A percentile compares a stretch with the other conserved stretches of the same genome.
phyloP scores from a whole-genome alignment of 2,888 invertebrate genomes.

The Mesorhabditis spiculigera region DNA sequence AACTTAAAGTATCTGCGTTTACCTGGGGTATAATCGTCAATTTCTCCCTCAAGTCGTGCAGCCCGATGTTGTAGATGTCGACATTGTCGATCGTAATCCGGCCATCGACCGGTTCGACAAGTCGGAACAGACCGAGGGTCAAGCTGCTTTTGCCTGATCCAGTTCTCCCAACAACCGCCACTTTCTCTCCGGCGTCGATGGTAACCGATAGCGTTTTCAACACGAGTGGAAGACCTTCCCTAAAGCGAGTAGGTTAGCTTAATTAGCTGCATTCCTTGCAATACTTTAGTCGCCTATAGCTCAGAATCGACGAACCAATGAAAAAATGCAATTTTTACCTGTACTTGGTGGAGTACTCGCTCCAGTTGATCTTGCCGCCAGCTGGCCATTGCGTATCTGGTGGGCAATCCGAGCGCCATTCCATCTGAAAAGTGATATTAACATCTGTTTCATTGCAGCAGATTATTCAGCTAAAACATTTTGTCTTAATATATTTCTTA shows the following conservation, averaged over 20 bases:
- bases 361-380: not conserved
- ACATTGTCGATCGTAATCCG: slow-evolving; percentile 44
- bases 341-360: not conserved
- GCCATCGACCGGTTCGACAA: slow-evolving; percentile 44
- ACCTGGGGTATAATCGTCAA: slow-evolving; percentile 76
- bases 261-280: too few relatives aligned
- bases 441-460: too few relatives aligned
- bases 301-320: not conserved
- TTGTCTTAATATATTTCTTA: not conserved
- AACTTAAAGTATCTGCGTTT: too few relatives aligned
- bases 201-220: slow-evolving; percentile 74
- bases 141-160: slow-evolving; percentile 53
- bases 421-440: slow-evolving; percentile 1
- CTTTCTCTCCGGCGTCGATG: slow-evolving; percentile 68
- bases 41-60: slow-evolving; percentile 78
- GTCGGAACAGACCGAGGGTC: slow-evolving; percentile 47
- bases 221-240: slow-evolving; percentile 70
- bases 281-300: too few relatives aligned
- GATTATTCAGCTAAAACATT: too few relatives aligned
- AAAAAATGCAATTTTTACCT: not conserved
- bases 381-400: not conserved
- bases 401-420: slow-evolving; percentile 1
- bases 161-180: slow-evolving; percentile 60
- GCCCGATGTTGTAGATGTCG: slow-evolving; percentile 72
- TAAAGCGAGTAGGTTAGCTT: slow-evolving; percentile 1